phyloP scores from a whole-genome alignment of 2,888 invertebrate species.

The Apocheima hispidaria region DNA sequence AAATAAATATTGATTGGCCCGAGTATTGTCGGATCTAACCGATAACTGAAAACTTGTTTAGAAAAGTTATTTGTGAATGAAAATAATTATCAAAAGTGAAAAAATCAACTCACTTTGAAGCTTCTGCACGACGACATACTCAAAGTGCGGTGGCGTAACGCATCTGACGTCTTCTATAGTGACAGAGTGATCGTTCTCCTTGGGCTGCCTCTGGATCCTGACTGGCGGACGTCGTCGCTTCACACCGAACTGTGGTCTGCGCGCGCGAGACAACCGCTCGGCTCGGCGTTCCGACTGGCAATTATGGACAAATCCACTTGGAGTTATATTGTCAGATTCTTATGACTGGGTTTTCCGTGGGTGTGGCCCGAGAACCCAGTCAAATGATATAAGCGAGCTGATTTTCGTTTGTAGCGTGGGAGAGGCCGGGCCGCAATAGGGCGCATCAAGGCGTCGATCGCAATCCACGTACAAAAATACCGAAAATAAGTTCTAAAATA shows the following conservation, averaged over 20 bases:
- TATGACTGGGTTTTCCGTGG: too few relatives aligned
- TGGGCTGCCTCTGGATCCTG: conserved; percentile 68
- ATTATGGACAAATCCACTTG: not conserved
- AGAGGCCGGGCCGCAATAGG: too few relatives aligned
- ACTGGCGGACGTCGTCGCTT: conserved; percentile 72
- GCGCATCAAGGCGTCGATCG: too few relatives aligned
- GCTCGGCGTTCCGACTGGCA: conserved; percentile 79
- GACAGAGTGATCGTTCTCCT: conserved; percentile 71
- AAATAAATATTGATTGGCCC: too few relatives aligned
- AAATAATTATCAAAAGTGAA: not conserved
- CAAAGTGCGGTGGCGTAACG: conserved; percentile 72
- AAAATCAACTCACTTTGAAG: conserved; percentile 64
- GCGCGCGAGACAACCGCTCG: conserved; percentile 76
- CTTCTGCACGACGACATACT: conserved; percentile 72
- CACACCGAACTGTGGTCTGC: conserved; percentile 75
- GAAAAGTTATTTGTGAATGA: not conserved
- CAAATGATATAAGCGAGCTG: too few relatives aligned
- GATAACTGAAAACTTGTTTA: too few relatives aligned
- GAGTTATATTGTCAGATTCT: too few relatives aligned
- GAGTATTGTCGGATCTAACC: too few relatives aligned
- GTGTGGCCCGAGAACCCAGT: too few relatives aligned
- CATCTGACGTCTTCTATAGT: conserved; percentile 68
- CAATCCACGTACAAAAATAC: too few relatives aligned
- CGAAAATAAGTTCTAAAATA: too few relatives aligned
- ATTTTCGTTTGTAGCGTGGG: too few relatives aligned